Base-by-base conservation (phyloP, 2,888 invertebrate species). In the Brachypalpus laphriformis region DNA sequence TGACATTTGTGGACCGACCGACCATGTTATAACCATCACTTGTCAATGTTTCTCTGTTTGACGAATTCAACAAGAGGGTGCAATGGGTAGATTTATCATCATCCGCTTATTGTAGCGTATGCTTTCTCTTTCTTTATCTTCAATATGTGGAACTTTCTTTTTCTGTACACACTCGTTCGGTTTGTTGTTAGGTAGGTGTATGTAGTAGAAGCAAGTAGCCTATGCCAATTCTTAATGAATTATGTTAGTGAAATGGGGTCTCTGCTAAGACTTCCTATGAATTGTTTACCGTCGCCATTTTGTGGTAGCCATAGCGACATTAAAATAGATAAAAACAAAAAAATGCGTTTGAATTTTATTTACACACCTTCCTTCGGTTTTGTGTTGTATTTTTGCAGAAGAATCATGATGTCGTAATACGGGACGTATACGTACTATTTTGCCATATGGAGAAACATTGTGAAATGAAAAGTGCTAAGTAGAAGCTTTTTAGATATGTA, bases 201-300 rank as follows among this genome's bases (percentile, higher is more conserved):
- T 6, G 5, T 37, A 9, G 6, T 20, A 34, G 9, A 8, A 51
- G 18, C n/a, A 16, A 56, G 77, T n/a, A 51, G 54, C 42, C 42
- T 61, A 49, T 66, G 68, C 37, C 68, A 82, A 71, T 75, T 76
- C 49, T 54, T 45, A 42, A 45, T 31, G 56, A 22, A 57, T 45
- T 70, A 70, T 68, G 22, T 47, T 18, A 65, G 72, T 42, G 42
- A 74, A 66, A 66, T 59, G 80, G 37, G 51, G 51, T 74, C 51
- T 80, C 8, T 66, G 22, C 49, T 40, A 31, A 61, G 54, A 77
- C 28, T 80, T 68, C 56, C 70, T 81, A 18, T 54, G 61, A 70
- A 63, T 81, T 75, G 81, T 81, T 81, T 81, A 81, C 68, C 59
- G 63, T 63, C 81, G 81, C 81, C 81, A 81, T 81, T 81, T 81